phyloP scores from a whole-genome alignment of 2,888 invertebrate genomes.

The Drosophila cracens region DNA sequence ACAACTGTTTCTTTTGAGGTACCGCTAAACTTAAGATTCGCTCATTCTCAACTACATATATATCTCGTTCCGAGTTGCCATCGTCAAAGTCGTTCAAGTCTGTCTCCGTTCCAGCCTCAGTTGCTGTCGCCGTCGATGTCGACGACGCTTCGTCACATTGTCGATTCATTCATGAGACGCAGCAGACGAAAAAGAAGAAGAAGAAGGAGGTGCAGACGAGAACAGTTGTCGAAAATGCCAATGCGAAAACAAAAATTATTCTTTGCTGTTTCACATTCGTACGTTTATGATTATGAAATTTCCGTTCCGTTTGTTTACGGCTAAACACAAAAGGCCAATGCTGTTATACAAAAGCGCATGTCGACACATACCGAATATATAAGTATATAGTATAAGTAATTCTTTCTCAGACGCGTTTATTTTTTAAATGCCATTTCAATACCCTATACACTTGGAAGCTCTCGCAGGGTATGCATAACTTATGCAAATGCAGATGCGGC shows the following conservation, averaged over 20 bases:
- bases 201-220: constrained; percentile 6
- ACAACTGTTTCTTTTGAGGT: constrained; percentile 71
- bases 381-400: constrained; percentile 43
- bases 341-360: constrained; percentile 57
- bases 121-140: not conserved
- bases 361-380: constrained; percentile 37
- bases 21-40: constrained; percentile 61
- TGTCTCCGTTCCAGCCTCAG: constrained; percentile 1
- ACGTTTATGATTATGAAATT: constrained; percentile 74
- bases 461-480: not conserved
- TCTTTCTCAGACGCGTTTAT: constrained; percentile 36
- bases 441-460: constrained; percentile 19
- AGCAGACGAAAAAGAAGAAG: constrained; percentile 1
- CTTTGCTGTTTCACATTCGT: constrained; percentile 31
- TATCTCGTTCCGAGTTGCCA: constrained; percentile 38
- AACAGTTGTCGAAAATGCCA: constrained; percentile 53
- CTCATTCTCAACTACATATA: constrained; percentile 26
- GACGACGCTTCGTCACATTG: constrained; percentile 15
- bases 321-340: constrained; percentile 49
- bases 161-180: constrained; percentile 60
- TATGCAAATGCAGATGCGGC: not conserved
- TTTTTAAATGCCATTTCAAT: constrained; percentile 46
- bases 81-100: constrained; percentile 19
- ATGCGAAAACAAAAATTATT: constrained; percentile 51
- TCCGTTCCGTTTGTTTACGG: constrained; percentile 66